Base-by-base conservation (phyloP, 2,797 vertebrate genomes). In the Poeciliopsis infans region DNA sequence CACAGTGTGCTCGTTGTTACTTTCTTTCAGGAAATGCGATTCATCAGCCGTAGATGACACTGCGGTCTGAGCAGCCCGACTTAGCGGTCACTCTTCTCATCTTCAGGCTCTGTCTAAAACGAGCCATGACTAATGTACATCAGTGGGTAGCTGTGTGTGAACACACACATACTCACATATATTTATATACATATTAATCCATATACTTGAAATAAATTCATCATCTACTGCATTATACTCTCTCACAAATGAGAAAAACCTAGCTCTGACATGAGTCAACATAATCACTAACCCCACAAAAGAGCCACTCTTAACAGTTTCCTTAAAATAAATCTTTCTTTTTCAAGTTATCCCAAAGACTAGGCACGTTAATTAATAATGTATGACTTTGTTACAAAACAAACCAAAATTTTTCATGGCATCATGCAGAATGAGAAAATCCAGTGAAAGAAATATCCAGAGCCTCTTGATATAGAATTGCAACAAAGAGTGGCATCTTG, bases 31-130 rank as follows among this genome's bases (percentile, higher is more conserved):
- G 79, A 83, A 83, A 76, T 36, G 49, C 28, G 75, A 72, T 80
- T 89, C 39, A 76, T 86, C 78, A 78, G 79, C 76, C 47, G 46
- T 46, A 83, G 73, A 79, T 76, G 83, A 76, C 88, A 82, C 75
- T 78, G 75, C 20, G 1, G 77, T 76, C 75, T 59, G 53, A 83
- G 69, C 64, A 71, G 72, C 76, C 78, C 31, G 57, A 61, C 57
- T 59, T 59, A 28, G 5, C 4, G 4, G 55, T 59, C 12, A 59
- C 55, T 59, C 55, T n/a, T 59, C n/a, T 59, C n/a, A 59, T 59
- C n/a, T 59, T 15, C 55, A 59, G 25, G 55, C 55, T 28, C n/a
- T 18, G 28, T 59, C 55, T 28, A 59, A 59, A 59, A 59, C 5
- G 4, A 59, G 55, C 55, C 55, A 59, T 59, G 55, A 59, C 55